phyloP scores from a whole-genome alignment of 2,113 vertebrate genomes.

The Chaetodon trifascialis region DNA sequence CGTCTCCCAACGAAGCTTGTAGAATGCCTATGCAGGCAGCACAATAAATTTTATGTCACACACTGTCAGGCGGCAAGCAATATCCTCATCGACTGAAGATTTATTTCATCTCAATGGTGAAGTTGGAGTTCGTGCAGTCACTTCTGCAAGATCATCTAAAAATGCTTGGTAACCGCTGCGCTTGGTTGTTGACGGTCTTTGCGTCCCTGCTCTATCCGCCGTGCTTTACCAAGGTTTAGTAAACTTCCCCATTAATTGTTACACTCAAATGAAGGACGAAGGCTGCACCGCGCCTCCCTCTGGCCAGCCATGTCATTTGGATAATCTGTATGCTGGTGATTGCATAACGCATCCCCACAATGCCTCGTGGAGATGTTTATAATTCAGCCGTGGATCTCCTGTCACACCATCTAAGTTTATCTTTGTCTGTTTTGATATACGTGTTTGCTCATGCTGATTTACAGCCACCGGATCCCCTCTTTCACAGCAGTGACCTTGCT shows the following conservation, averaged over 20 bases:
- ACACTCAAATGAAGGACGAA: constrained; percentile 61
- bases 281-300: constrained; percentile 70
- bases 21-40: constrained; percentile 41
- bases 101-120: constrained; percentile 12
- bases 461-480: background rate
- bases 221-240: constrained; percentile 24
- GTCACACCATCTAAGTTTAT: constrained; percentile 14
- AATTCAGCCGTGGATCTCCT: constrained; percentile 15
- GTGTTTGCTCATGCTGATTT: background rate
- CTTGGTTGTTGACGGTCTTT: constrained; percentile 6
- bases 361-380: constrained; percentile 53
- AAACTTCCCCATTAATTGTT: constrained; percentile 62
- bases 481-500: constrained; percentile 2
- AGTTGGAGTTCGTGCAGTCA: constrained; percentile 36
- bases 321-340: constrained; percentile 44
- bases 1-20: constrained; percentile 36
- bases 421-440: background rate
- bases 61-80: background rate
- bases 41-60: constrained; percentile 20
- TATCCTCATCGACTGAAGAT: background rate
- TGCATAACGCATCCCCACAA: constrained; percentile 60
- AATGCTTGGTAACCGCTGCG: background rate
- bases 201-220: constrained; percentile 7
- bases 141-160: background rate
- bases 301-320: constrained; percentile 63